Conservation (phyloP, 2,888 invertebrate species). For the Ctenicera cuprea region DNA sequence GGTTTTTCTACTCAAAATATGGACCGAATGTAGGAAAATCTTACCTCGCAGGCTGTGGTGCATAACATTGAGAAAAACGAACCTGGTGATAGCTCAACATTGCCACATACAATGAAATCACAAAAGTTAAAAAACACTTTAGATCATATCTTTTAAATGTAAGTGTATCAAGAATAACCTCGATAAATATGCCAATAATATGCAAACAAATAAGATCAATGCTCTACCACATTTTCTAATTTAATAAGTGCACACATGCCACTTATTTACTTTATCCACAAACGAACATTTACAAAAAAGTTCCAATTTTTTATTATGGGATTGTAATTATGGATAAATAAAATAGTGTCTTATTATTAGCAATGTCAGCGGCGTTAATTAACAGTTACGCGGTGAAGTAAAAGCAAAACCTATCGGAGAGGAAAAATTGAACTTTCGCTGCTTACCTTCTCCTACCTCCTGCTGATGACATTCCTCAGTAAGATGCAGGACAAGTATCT, state of each 20-base stretch:
- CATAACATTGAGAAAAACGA: not conserved
- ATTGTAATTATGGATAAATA: no score
- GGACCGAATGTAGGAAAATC: no score
- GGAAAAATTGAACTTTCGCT: not conserved
- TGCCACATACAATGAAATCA: not conserved
- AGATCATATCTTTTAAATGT: not conserved
- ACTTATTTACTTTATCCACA: no score
- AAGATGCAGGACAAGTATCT: not conserved
- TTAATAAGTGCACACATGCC: no score
- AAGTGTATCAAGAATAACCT: conserved; percentile 18
- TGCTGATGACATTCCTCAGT: conserved; percentile 2
- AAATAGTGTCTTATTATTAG: no score
- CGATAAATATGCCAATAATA: conserved; percentile 9
- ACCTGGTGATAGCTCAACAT: conserved; percentile 26
- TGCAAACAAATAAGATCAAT: not conserved
- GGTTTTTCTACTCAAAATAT: no score
- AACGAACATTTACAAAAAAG: no score
- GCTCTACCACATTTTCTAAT: no score
- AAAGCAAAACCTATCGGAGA: not conserved
- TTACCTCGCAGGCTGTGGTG: not conserved
- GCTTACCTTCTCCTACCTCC: not conserved
- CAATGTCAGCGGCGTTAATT: not conserved
- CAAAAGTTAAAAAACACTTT: not conserved
- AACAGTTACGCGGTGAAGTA: not conserved
- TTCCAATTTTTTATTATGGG: no score